Conservation (phyloP, 2,113 vertebrate genomes). For the Physeter macrocephalus region DNA sequence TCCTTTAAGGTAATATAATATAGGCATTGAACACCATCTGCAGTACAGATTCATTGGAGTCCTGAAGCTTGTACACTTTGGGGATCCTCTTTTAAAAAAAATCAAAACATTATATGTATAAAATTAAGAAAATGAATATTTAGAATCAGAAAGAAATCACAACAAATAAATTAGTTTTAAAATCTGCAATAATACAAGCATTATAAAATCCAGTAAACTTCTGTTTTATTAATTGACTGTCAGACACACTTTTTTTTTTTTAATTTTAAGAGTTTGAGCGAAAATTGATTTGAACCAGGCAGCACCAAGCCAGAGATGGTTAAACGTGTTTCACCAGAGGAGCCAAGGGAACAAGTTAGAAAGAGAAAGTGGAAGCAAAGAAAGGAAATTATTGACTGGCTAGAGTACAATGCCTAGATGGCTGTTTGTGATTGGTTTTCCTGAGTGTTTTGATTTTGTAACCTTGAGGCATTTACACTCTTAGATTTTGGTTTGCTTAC, state of each 20-base stretch:
- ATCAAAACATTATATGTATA: neutral
- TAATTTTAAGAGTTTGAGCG: neutral
- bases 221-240: neutral
- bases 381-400: neutral
- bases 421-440: neutral
- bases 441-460: neutral
- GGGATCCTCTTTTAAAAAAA: neutral
- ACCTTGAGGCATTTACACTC: neutral
- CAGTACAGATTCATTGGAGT: neutral
- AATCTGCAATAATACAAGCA: neutral
- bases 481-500: neutral
- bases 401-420: neutral
- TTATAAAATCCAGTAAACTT: neutral
- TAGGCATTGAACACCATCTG: neutral
- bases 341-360: neutral
- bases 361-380: neutral
- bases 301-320: neutral
- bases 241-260: neutral
- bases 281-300: neutral
- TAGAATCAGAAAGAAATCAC: neutral
- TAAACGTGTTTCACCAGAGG: neutral
- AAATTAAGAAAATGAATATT: neutral
- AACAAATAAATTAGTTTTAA: neutral
- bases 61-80: neutral
- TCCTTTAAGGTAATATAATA: neutral